A percentile compares a stretch with the other conserved stretches of the same genome.
phyloP scores from a whole-genome alignment of 2,888 invertebrate genomes.

The Torymus auratus region DNA sequence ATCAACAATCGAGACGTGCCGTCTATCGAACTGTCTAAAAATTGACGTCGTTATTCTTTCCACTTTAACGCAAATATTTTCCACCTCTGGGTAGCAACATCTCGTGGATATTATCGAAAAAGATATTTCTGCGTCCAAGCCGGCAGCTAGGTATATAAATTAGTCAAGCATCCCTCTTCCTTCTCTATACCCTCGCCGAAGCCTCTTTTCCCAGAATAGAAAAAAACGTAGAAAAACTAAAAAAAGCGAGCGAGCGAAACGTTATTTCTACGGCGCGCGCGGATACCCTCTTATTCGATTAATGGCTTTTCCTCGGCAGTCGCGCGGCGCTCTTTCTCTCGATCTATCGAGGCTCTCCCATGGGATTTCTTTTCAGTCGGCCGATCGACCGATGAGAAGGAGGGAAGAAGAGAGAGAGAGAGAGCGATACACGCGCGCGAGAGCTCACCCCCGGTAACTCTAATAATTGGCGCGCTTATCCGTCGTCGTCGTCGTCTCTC shows the following conservation, averaged over 20 bases:
- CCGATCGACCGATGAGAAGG: slow-evolving; percentile 67
- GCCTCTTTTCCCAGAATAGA: background rate
- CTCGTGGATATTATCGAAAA: slow-evolving; percentile 10
- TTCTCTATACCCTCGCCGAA: too few relatives aligned
- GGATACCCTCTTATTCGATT: slow-evolving; percentile 62
- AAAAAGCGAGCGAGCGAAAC: slow-evolving; percentile 47
- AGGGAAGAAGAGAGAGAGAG: too few relatives aligned
- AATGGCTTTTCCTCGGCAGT: slow-evolving; percentile 66
- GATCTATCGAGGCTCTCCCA: slow-evolving; percentile 65
- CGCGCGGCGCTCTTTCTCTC: slow-evolving; percentile 31
- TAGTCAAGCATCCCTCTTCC: slow-evolving; percentile 27
- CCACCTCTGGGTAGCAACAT: background rate
- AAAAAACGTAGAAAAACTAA: background rate
- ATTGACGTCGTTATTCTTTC: too few relatives aligned
- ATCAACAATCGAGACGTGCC: too few relatives aligned
- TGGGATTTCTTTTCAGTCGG: slow-evolving; percentile 70
- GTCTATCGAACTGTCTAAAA: too few relatives aligned
- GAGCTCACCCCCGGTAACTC: slow-evolving; percentile 64
- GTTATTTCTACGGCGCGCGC: slow-evolving; percentile 64
- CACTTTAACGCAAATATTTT: background rate
- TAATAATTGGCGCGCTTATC: slow-evolving; percentile 72
- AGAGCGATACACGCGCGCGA: slow-evolving; percentile 66
- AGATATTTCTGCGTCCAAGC: background rate
- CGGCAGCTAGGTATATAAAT: slow-evolving; percentile 36
- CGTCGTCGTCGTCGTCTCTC: slow-evolving; percentile 55